These are phyloP conservation scores for Nephrotoma appendiculata DNA, from an alignment of 2,888 invertebrate species.

Conservation along the genomic window DNA sequence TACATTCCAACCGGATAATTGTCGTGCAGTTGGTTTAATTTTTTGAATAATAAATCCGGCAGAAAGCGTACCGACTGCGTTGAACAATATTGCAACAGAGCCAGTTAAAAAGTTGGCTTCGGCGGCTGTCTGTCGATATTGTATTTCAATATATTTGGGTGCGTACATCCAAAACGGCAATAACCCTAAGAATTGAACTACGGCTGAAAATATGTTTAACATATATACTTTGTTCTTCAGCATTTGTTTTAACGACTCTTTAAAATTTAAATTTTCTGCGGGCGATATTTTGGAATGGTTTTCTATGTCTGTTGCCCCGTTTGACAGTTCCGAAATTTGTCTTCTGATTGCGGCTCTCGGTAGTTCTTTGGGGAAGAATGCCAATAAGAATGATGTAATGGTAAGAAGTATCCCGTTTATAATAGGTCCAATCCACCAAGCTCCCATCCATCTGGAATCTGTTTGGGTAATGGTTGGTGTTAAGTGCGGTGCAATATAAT, in stretches of 20 bases:
- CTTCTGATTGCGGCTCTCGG: conserved; percentile 41
- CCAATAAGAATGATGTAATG: conserved; percentile 31
- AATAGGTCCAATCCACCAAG: conserved; percentile 60
- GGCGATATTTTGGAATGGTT: conserved; percentile 48
- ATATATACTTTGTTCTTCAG: not conserved
- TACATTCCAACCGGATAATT: conserved; percentile 43
- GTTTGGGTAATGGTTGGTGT: conserved; percentile 40
- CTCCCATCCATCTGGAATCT: conserved; percentile 54
- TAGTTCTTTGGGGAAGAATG: conserved; percentile 45
- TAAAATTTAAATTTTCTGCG: conserved; percentile 31
- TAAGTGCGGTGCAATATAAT: conserved; percentile 39
- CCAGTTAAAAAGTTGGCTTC: not conserved
- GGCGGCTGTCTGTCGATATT: conserved; percentile 48
- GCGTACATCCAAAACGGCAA: conserved; percentile 33
- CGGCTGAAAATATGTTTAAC: not conserved
- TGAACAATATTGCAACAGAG: not conserved
- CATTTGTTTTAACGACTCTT: conserved; percentile 12
- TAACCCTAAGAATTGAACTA: conserved; percentile 36
- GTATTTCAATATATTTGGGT: conserved; percentile 51
- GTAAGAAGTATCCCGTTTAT: conserved; percentile 37
- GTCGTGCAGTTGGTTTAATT: conserved; percentile 40
- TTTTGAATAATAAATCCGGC: conserved; percentile 42
- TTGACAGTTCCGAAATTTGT: conserved; percentile 13
- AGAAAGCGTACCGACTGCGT: conserved; percentile 36
- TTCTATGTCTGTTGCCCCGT: conserved; percentile 17